These are phyloP conservation scores for Galeopsomyia nigrocyanea DNA, from an alignment of 2,888 invertebrate species.

Conservation along the genomic window DNA sequence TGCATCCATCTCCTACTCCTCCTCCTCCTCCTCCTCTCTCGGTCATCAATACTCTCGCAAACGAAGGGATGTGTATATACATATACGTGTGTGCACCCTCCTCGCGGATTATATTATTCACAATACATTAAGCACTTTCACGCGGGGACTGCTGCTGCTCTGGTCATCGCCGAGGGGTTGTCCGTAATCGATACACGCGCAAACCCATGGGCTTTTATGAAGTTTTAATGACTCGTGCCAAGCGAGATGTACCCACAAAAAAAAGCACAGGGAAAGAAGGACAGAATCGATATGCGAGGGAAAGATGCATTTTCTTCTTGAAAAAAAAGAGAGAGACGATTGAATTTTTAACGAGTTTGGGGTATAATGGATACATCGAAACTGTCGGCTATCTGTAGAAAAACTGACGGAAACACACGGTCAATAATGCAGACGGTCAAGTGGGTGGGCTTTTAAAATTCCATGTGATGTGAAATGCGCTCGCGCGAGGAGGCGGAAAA, in stretches of 20 bases:
- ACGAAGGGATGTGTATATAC: conserved; percentile 33
- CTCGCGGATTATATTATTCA: conserved; percentile 66
- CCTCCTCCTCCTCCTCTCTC: not conserved
- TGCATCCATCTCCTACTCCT: not conserved
- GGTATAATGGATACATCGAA: no score
- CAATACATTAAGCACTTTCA: conserved; percentile 67
- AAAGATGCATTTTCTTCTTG: no score
- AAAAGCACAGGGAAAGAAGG: no score
- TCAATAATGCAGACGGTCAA: conserved; percentile 36
- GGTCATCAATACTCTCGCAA: not conserved
- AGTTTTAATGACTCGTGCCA: conserved; percentile 35
- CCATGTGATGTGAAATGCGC: conserved; percentile 19
- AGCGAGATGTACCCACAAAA: no score
- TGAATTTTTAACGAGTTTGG: no score
- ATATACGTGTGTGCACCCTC: conserved; percentile 53
- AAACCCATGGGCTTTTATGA: conserved; percentile 36
- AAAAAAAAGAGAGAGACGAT: no score
- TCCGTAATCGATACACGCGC: conserved; percentile 38
- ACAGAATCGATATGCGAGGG: no score
- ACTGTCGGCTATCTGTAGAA: no score
- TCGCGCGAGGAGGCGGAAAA: not conserved
- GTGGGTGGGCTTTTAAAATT: conserved; percentile 25
- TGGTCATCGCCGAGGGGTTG: conserved; percentile 20
- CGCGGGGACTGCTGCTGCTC: conserved; percentile 32
- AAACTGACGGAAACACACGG: not conserved